Base-by-base conservation (phyloP, 2,888 invertebrate genomes). In the Blastobasis lacticolella region DNA sequence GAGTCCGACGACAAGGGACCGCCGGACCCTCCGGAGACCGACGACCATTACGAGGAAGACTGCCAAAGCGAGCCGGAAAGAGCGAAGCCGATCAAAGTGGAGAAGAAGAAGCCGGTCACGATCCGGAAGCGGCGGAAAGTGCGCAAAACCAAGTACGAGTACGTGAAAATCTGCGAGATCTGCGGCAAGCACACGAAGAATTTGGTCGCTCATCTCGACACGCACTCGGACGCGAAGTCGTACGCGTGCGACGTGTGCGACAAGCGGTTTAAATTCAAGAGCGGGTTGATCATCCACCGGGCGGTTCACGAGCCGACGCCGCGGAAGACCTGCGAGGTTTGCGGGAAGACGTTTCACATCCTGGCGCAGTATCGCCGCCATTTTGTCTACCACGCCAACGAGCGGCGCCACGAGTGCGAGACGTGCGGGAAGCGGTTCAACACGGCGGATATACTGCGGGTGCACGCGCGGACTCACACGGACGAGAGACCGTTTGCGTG, bases 361-460 rank as follows among this genome's bases (percentile, higher is more conserved):
- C 61, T 88, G 47, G 83, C 88, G 5, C 88, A 89, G 58, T 87
- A 90, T 49, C 73, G 81, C 23, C 73, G 88, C 37, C 90, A 90
- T 56, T 83, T 77, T 54, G 80, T 85, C 1, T 89, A 88, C 55
- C 90, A 90, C 64, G 89, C 88, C 1, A 89, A 89, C 51, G 88
- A 90, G 59, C 79, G 88, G 60, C 88, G 86, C 46, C 86, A 78
- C 59, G 79, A 76, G 5, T 90, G 90, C 53, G 81, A 85, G 5
- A 83, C 89, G 0, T 90, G 90, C 55, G 88, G 88, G 0, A 90
- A 90, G 58, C 69, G 88, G 6, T 91, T 90, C 56, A 89, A 88
- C 49, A 89, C 90, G 4, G 64, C 81, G 37, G 90, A 90, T 50
- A 89, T 90, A 36, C 66, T 90, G 45, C 73, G 71, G 46, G 86